Evolutionary conservation across 1,140 invertebrate species (phyloP).

Genomic region (Scylla paramamosain): DNA sequence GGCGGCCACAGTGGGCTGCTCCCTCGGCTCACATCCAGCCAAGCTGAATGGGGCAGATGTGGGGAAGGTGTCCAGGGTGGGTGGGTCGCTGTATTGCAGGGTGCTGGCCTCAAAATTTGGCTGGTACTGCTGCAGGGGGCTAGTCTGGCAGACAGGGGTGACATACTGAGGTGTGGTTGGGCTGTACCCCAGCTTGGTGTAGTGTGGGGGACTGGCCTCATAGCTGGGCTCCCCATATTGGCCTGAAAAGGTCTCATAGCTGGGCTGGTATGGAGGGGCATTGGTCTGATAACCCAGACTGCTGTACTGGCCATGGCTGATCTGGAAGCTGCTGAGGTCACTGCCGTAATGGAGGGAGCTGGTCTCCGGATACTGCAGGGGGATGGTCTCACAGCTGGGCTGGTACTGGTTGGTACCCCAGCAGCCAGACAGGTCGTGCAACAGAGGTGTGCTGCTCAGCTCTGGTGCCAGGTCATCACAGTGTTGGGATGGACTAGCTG

Average conservation of each 20-base stretch:
- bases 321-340: neutral
- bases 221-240: neutral
- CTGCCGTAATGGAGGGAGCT: neutral
- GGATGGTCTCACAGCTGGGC: slow-evolving; percentile 1
- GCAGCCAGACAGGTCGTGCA: neutral
- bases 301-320: neutral
- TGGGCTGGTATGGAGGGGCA: neutral
- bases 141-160: neutral
- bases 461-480: neutral
- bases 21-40: neutral
- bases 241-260: neutral
- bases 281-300: neutral
- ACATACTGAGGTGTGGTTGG: neutral
- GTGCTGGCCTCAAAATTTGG: neutral
- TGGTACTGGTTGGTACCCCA: neutral
- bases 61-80: neutral
- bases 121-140: neutral
- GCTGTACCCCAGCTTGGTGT: neutral
- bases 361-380: neutral
- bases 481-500: neutral
- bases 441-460: neutral
- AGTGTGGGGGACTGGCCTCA: neutral
- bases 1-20: neutral
- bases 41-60: neutral
- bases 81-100: neutral